Base-by-base conservation (phyloP, 2,113 vertebrate genomes). In the Tetraodon nigroviridis region DNA sequence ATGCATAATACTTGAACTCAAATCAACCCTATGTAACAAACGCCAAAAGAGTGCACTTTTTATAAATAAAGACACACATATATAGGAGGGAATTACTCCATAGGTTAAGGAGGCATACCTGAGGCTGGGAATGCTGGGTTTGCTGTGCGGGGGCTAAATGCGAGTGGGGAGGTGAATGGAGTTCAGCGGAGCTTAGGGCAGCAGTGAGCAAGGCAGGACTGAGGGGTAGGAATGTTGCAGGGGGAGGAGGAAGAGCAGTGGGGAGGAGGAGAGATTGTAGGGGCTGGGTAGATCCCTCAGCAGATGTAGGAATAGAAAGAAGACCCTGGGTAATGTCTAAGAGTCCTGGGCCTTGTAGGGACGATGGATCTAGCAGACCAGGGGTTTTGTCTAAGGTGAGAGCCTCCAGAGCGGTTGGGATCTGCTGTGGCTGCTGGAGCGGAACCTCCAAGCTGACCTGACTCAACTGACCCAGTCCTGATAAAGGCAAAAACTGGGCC, bases 201-300 rank as follows among this genome's bases (percentile, higher is more conserved):
- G 92, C 86, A 58, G 89, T 84, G 83, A 93, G 90, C 80, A 93
- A 89, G 78, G 86, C 80, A 50, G 92, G 91, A 80, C 89, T 91
- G 84, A 93, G 91, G 87, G 92, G 87, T 78, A 93, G 89, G 87
- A 93, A 89, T 82, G 91, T 83, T 51, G 84, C 58, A n/a, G 71
- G 74, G 67, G 67, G 74, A 20, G 89, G 86, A 54, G 87, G 82
- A 48, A 91, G 82, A 58, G 90, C 69, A 6, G 88, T 66, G 18
- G 91, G 89, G 71, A 92, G 87, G 0, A 93, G 86, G 37, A 91
- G 82, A 27, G 92, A 89, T 73, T 89, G 88, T 44, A 91, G 84
- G 22, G 90, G 84, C 67, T 88, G 88, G 49, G 90, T 47, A 57
- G 84, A 44, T 37, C 79, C 84, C 44, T 89, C 90, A 50, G 88